A percentile compares a stretch with the other conserved stretches of the same genome.
Conservation (phyloP, 2,797 vertebrate species). For the Pseudomugil gertrudae region DNA sequence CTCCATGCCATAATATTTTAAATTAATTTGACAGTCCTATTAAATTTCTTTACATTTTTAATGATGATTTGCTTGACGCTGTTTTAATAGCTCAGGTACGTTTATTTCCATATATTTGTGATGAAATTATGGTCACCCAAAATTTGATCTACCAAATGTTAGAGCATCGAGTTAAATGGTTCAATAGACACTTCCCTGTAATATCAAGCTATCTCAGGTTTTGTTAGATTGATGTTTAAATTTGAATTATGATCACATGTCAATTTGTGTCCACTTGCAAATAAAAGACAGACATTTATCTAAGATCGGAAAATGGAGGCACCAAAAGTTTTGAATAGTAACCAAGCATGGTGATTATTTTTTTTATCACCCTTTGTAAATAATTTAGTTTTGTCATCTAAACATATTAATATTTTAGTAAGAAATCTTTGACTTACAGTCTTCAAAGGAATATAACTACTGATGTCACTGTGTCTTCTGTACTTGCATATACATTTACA, state of each 20-base stretch:
- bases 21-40: neutral
- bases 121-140: neutral
- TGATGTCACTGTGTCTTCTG: neutral
- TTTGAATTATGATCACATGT: neutral
- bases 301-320: neutral
- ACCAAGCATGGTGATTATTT: too few species aligned
- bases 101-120: neutral
- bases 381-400: constrained; percentile 5
- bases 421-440: constrained; percentile 9
- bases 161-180: neutral
- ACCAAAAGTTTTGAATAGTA: neutral
- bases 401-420: constrained; percentile 15
- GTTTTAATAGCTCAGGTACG: neutral
- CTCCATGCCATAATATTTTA: neutral
- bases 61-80: neutral
- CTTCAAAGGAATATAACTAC: neutral
- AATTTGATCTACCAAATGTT: neutral
- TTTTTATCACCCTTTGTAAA: too few species aligned
- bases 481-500: neutral
- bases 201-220: neutral
- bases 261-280: neutral
- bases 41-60: neutral
- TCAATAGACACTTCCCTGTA: neutral
- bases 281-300: neutral
- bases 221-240: neutral